phyloP scores from a whole-genome alignment of 2,888 invertebrate genomes.

The Cistogaster globosa region DNA sequence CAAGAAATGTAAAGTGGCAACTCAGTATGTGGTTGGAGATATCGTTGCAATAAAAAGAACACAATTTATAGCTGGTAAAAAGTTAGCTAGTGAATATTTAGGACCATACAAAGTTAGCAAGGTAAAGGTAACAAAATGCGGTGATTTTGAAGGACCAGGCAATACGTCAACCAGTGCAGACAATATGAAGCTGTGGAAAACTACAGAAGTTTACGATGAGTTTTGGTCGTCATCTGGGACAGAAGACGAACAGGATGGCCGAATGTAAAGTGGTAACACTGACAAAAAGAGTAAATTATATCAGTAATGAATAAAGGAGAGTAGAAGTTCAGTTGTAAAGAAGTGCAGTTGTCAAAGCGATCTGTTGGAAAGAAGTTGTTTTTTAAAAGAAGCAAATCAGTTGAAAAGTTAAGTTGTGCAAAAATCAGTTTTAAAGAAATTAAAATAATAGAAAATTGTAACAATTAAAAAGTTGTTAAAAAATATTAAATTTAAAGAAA shows the following conservation, averaged over 20 bases:
- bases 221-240: conserved; percentile 45
- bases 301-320: too few relatives aligned
- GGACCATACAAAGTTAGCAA: conserved; percentile 53
- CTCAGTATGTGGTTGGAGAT: conserved; percentile 48
- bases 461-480: too few relatives aligned
- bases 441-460: too few relatives aligned
- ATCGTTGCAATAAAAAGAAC: conserved; percentile 29
- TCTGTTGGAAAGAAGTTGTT: too few relatives aligned
- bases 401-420: too few relatives aligned
- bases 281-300: neutral
- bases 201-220: conserved; percentile 33
- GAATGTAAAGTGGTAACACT: conserved; percentile 20
- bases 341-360: too few relatives aligned
- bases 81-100: conserved; percentile 45
- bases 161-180: conserved; percentile 41
- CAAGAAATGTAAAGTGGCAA: conserved; percentile 51
- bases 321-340: too few relatives aligned
- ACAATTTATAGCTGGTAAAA: conserved; percentile 61
- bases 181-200: conserved; percentile 60
- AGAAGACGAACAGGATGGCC: conserved; percentile 39
- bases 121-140: conserved; percentile 27
- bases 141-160: neutral
- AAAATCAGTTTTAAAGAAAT: too few relatives aligned
- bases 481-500: too few relatives aligned
- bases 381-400: too few relatives aligned